phyloP scores from a whole-genome alignment of 2,888 invertebrate genomes.

The Auanema sp. region DNA sequence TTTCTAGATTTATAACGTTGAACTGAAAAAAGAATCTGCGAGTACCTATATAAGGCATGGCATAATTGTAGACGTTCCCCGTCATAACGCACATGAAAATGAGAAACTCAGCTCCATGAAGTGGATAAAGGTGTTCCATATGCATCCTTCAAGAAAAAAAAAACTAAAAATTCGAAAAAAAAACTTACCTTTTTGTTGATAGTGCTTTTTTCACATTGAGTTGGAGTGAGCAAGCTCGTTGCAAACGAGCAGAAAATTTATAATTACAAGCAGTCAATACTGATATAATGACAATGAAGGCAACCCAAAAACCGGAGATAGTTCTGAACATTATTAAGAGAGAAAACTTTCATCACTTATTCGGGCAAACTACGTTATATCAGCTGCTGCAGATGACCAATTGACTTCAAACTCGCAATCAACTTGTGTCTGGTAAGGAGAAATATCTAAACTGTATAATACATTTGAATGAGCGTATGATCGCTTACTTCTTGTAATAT shows the following conservation, averaged over 20 bases:
- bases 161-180: neutral
- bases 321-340: neutral
- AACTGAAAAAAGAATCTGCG: neutral
- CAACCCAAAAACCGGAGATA: slow-evolving; percentile 14
- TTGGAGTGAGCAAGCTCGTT: slow-evolving; percentile 7
- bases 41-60: slow-evolving; percentile 60
- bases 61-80: slow-evolving; percentile 56
- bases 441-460: slow-evolving; percentile 26
- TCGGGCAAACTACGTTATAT: slow-evolving; percentile 37
- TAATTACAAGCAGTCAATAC: slow-evolving; percentile 13
- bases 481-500: slow-evolving; percentile 17
- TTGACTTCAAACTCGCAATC: slow-evolving; percentile 53
- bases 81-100: slow-evolving; percentile 42
- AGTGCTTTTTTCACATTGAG: slow-evolving; percentile 36
- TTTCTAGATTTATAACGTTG: slow-evolving; percentile 41
- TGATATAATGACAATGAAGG: neutral
- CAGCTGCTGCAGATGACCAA: slow-evolving; percentile 42
- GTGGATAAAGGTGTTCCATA: slow-evolving; percentile 33
- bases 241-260: slow-evolving; percentile 7
- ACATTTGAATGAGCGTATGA: neutral
- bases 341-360: neutral
- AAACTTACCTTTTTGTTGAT: slow-evolving; percentile 29
- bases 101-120: slow-evolving; percentile 42
- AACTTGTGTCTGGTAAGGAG: slow-evolving; percentile 44
- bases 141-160: neutral